Evolutionary conservation across 2,797 vertebrate genomes (phyloP).

Genomic region (Catharus ustulatus): DNA sequence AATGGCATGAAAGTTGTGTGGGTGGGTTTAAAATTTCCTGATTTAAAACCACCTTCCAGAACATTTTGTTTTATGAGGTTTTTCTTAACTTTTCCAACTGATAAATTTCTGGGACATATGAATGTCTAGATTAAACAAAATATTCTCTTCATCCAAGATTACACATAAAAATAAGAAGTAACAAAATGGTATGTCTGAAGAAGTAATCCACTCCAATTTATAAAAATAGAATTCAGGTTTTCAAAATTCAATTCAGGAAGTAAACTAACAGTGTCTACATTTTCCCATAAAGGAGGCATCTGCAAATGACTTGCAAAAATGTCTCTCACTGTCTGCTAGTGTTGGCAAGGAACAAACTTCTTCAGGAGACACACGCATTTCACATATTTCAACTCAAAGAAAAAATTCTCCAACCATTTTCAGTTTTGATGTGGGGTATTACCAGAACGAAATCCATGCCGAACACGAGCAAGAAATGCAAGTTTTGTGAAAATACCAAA

Average conservation of each 20-base stretch:
- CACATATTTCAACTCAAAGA: constrained; percentile 8
- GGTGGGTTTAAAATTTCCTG: constrained; percentile 36
- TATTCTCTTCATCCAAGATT: not conserved
- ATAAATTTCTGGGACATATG: constrained; percentile 26
- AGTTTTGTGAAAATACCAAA: not conserved
- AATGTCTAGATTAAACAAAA: constrained; percentile 35
- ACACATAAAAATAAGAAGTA: constrained; percentile 44
- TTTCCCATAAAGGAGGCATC: constrained; percentile 32
- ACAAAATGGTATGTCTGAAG: not conserved
- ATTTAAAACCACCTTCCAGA: constrained; percentile 58
- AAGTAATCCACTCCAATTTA: constrained; percentile 5
- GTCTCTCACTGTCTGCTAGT: constrained; percentile 61
- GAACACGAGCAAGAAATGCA: not conserved
- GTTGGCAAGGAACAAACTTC: constrained; percentile 48
- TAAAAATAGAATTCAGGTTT: constrained; percentile 50
- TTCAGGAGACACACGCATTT: constrained; percentile 38
- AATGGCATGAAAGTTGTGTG: constrained; percentile 25
- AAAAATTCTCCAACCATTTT: not conserved
- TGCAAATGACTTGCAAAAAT: constrained; percentile 63
- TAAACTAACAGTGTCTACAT: constrained; percentile 45
- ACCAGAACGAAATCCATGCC: not conserved
- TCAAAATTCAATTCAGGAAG: constrained; percentile 43
- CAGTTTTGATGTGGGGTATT: not conserved
- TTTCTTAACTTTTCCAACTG: constrained; percentile 44
- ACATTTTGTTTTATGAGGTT: constrained; percentile 10